Percentiles rank a stretch among this genome's conserved stretches.
Evolutionary conservation across 2,113 vertebrate genomes (phyloP).

Genomic region (Saguinus imperator): DNA sequence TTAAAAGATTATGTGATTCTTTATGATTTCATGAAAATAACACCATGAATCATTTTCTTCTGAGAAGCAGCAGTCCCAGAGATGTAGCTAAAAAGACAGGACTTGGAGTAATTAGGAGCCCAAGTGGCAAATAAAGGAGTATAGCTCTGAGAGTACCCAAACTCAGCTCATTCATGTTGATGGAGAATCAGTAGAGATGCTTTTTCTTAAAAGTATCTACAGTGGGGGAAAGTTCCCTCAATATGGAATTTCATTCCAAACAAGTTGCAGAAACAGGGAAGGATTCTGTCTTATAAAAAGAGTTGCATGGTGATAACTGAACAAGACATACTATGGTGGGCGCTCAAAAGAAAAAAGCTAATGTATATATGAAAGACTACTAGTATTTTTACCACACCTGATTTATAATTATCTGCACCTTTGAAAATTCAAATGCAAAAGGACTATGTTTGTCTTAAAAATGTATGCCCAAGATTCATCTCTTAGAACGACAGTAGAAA

Average conservation of each 20-base stretch:
- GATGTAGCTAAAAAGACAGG: not conserved
- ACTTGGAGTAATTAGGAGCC: not conserved
- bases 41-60: not conserved
- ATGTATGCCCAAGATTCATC: not conserved
- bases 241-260: not conserved
- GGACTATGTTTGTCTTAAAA: not conserved
- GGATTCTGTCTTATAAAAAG: not conserved
- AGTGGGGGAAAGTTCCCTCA: not conserved
- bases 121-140: not conserved
- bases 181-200: not conserved
- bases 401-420: not conserved
- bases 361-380: not conserved
- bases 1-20: not conserved
- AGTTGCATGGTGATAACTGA: not conserved
- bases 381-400: not conserved
- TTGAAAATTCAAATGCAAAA: not conserved
- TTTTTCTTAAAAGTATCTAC: slow-evolving; percentile 10
- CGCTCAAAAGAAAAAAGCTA: not conserved
- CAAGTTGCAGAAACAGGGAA: not conserved
- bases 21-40: not conserved
- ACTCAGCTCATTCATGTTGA: not conserved
- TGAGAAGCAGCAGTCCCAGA: not conserved
- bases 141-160: not conserved
- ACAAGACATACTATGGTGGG: not conserved
- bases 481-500: not conserved